Percentiles rank a stretch among this genome's conserved stretches.
These are phyloP conservation scores for Nothoprocta pentlandii DNA, from an alignment of 2,113 vertebrate genomes.

Conservation along the genomic window DNA sequence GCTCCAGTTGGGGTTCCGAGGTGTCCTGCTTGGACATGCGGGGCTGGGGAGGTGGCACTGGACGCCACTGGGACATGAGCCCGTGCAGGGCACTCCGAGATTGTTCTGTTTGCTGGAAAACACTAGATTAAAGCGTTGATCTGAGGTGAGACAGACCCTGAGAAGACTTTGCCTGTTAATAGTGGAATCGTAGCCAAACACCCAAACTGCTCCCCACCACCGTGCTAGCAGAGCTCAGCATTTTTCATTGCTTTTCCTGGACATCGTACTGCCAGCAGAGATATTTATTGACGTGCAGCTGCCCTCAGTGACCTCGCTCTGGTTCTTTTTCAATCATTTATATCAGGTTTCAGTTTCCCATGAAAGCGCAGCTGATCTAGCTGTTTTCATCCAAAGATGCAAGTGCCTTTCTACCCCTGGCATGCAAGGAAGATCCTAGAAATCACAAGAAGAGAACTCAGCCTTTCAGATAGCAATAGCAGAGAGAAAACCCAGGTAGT, in stretches of 20 bases:
- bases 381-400: too few relatives aligned
- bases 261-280: background rate
- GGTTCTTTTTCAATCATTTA: background rate
- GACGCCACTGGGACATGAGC: too few relatives aligned
- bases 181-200: background rate
- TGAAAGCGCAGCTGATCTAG: background rate
- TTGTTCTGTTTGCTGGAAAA: background rate
- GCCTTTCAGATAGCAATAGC: background rate
- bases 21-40: background rate
- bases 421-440: too few relatives aligned
- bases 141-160: rapidly evolving
- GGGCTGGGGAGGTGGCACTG: too few relatives aligned
- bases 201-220: background rate
- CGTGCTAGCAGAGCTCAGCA: background rate
- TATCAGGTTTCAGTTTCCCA: background rate
- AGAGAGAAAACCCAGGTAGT: background rate
- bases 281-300: background rate
- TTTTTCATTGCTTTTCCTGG: background rate
- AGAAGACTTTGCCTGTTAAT: background rate
- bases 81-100: too few relatives aligned
- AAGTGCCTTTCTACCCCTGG: too few relatives aligned
- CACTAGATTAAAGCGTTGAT: background rate
- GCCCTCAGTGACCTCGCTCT: background rate
- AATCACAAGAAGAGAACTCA: too few relatives aligned
- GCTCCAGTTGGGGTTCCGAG: rapidly evolving